Evolutionary conservation across 1,140 invertebrate species (phyloP).

Genomic region (Centruroides sculpturatus): DNA sequence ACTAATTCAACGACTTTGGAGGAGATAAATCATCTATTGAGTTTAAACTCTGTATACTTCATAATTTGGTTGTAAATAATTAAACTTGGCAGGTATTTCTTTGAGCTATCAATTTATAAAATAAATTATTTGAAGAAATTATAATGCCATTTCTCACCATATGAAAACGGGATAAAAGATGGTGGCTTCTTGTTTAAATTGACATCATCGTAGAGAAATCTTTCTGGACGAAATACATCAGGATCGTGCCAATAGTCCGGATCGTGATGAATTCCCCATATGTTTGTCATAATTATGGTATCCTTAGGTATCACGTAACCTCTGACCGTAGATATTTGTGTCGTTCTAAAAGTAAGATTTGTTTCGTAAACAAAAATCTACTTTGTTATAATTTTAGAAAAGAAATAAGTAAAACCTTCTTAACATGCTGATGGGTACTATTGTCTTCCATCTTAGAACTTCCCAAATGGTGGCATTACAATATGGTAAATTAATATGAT

Average conservation of each 20-base stretch:
- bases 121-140: neutral
- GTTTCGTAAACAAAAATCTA: neutral
- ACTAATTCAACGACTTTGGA: too few relatives aligned
- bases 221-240: conserved; percentile 48
- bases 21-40: too few relatives aligned
- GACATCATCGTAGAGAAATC: conserved; percentile 31
- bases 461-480: conserved; percentile 20
- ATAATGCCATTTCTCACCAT: conserved; percentile 11
- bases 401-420: conserved; percentile 1
- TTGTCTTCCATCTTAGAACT: conserved; percentile 14
- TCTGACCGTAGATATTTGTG: conserved; percentile 17
- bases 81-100: too few relatives aligned
- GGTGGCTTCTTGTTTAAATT: conserved; percentile 8
- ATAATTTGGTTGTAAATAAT: too few relatives aligned
- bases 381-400: too few relatives aligned
- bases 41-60: too few relatives aligned
- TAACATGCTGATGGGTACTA: conserved; percentile 15
- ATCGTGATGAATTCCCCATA: conserved; percentile 52
- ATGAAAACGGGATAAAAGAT: conserved; percentile 22
- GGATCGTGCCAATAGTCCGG: conserved; percentile 48
- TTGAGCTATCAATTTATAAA: too few relatives aligned
- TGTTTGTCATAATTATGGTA: conserved; percentile 50
- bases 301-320: conserved; percentile 25
- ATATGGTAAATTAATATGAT: conserved; percentile 16
- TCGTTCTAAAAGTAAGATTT: conserved; percentile 2